A percentile compares a stretch with the other conserved stretches of the same genome.
phyloP scores from a whole-genome alignment of 2,797 vertebrate genomes.

The Sebastes diaconus region DNA sequence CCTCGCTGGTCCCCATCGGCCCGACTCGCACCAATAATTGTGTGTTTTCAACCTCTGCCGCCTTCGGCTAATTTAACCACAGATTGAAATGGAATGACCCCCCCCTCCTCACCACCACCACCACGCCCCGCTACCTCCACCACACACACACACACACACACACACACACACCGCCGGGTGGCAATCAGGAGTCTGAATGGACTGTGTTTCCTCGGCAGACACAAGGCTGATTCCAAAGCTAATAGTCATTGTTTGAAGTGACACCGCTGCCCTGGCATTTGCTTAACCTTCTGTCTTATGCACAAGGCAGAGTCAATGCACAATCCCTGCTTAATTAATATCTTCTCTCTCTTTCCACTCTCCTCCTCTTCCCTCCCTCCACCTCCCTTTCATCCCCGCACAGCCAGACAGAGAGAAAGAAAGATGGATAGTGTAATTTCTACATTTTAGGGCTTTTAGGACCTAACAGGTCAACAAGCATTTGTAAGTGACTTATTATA shows the following conservation, averaged over 20 bases:
- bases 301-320: constrained; percentile 95
- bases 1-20: constrained; percentile 75
- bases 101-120: constrained; percentile 38
- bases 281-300: constrained; percentile 99
- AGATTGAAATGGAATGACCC: constrained; percentile 90
- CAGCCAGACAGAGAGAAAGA: constrained; percentile 23
- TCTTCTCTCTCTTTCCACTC: constrained; percentile 69
- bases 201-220: constrained; percentile 97
- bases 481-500: neutral
- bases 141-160: neutral
- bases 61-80: constrained; percentile 91
- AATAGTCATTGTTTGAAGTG: constrained; percentile 99
- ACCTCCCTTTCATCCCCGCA: constrained; percentile 52
- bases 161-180: constrained; percentile 78
- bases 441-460: neutral
- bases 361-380: constrained; percentile 21
- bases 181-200: constrained; percentile 91
- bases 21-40: constrained; percentile 87
- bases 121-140: neutral
- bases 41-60: constrained; percentile 86
- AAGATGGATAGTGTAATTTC: constrained; percentile 24
- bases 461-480: neutral
- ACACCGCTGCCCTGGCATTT: constrained; percentile 97
- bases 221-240: constrained; percentile 98
- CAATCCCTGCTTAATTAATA: constrained; percentile 99